phyloP scores from a whole-genome alignment of 2,888 invertebrate genomes.

The Caenorhabditis drosophilae region DNA sequence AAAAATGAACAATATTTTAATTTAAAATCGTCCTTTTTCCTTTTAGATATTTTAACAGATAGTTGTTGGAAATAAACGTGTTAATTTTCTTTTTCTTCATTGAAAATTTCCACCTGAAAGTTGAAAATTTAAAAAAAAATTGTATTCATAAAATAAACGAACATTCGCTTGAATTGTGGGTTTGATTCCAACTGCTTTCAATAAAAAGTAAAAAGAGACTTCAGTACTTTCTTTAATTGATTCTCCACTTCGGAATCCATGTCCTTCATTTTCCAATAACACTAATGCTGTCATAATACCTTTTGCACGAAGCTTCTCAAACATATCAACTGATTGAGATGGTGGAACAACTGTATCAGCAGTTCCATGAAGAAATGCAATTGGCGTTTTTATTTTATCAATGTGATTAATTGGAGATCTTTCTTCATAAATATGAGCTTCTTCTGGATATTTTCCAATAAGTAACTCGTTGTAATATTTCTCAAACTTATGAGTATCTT shows the following conservation, averaged over 20 bases:
- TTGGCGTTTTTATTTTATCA: slow-evolving; percentile 69
- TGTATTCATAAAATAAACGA: not conserved
- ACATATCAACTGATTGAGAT: slow-evolving; percentile 70
- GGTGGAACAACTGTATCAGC: slow-evolving; percentile 71
- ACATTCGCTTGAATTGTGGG: slow-evolving; percentile 30
- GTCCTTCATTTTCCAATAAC: slow-evolving; percentile 71
- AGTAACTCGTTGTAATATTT: slow-evolving; percentile 69
- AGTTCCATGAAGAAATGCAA: slow-evolving; percentile 70
- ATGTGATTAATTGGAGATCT: slow-evolving; percentile 70
- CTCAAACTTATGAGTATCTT: slow-evolving; percentile 72
- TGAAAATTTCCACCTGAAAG: not conserved
- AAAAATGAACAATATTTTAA: no score
- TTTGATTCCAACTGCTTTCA: slow-evolving; percentile 53
- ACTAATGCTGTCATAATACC: slow-evolving; percentile 70
- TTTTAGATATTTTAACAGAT: no score
- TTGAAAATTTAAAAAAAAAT: not conserved
- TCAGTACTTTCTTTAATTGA: slow-evolving; percentile 70
- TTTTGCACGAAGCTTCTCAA: slow-evolving; percentile 69
- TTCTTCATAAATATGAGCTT: slow-evolving; percentile 52
- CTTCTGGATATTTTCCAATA: slow-evolving; percentile 64
- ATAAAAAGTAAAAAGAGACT: slow-evolving; percentile 71
- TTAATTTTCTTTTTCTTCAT: slow-evolving; percentile 1
- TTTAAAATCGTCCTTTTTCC: no score
- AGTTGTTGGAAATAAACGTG: not conserved
- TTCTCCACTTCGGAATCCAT: slow-evolving; percentile 71